Evolutionary conservation across 2,888 invertebrate species (phyloP), one percentile per base, ranked within the genome.

Genomic region (Scaptomyza polygonia): DNA sequence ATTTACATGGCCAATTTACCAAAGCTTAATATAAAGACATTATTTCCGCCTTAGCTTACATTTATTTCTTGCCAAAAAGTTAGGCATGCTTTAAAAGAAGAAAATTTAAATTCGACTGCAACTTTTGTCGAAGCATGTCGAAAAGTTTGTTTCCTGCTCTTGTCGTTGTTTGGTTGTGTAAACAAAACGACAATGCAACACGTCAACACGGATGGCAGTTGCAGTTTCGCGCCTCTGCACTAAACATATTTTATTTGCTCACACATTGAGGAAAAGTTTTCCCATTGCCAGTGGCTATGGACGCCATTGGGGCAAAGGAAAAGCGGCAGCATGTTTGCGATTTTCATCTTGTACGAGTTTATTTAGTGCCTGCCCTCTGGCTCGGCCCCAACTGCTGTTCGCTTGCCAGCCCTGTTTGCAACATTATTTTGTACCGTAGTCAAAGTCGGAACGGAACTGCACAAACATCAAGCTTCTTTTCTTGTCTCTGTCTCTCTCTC

Each of bases 241-340:
- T 79, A 79, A 83, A 73, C 84, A 86, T 83, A 81, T 83, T 86
- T 79, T 86, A 79, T 86, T 79, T 81, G 71, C 86, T 68, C 72
- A 61, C 72, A 71, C 75, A 74, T 64, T 65, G 72, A 66, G 67
- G 40, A 77, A 86, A 82, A 71, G 68, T 83, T 84, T 83, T 68
- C 48, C 64, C 66, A 67, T 67, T 62, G 58, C 86, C 54, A 25
- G 12, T 14, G 80, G 72, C 65, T 67, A 63, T 69, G 44, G 59
- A 2, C 40, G 29, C 27, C 42, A 51, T 43, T 57, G 52, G n/a
- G 44, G 47, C 30, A 53, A 51, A 42, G 62, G 62, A 42, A 54
- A 61, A 54, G 18, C 32, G 32, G 16, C 30, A 12, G 65, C 72
- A 70, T 79, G 83, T 73, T 82, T 81, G 79, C 83, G 68, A 86